A percentile compares a stretch with the other conserved stretches of the same genome.
These are phyloP conservation scores for Bradypodion ventrale DNA, from an alignment of 2,797 vertebrate species.

Conservation along the genomic window DNA sequence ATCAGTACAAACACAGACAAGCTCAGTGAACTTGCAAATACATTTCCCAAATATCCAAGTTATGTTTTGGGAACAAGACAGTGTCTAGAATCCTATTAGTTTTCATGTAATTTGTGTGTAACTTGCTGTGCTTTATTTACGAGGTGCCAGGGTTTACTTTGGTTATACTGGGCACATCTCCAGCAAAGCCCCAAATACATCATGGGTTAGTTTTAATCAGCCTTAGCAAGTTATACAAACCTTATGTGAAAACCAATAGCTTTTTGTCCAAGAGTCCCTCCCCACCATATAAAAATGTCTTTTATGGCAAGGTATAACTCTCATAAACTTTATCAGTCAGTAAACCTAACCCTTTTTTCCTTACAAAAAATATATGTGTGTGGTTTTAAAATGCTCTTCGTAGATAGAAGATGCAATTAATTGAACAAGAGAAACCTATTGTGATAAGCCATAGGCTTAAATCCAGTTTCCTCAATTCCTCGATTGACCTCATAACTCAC, in stretches of 20 bases:
- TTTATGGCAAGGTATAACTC: background rate
- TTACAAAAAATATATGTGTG: background rate
- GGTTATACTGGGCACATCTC: too few species aligned
- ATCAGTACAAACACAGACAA: background rate
- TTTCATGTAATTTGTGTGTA: background rate
- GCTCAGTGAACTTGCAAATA: background rate
- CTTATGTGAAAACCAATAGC: background rate
- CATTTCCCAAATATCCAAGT: background rate
- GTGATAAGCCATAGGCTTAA: background rate
- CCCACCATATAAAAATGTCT: background rate
- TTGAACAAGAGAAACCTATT: background rate
- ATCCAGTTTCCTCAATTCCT: background rate
- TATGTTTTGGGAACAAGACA: background rate
- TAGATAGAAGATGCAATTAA: slow-evolving; percentile 8
- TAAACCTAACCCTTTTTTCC: background rate
- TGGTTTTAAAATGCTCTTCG: slow-evolving; percentile 38
- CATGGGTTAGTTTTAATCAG: too few species aligned
- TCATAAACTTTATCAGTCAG: background rate
- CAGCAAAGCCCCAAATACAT: too few species aligned
- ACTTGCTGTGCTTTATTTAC: too few species aligned
- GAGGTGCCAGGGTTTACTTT: too few species aligned
- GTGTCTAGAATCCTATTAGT: background rate
- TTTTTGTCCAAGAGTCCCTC: background rate
- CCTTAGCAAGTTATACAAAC: too few species aligned
- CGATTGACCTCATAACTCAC: too few species aligned